Evolutionary conservation across 2,113 vertebrate species (phyloP).

Genomic region (Hippocampus mohnikei): DNA sequence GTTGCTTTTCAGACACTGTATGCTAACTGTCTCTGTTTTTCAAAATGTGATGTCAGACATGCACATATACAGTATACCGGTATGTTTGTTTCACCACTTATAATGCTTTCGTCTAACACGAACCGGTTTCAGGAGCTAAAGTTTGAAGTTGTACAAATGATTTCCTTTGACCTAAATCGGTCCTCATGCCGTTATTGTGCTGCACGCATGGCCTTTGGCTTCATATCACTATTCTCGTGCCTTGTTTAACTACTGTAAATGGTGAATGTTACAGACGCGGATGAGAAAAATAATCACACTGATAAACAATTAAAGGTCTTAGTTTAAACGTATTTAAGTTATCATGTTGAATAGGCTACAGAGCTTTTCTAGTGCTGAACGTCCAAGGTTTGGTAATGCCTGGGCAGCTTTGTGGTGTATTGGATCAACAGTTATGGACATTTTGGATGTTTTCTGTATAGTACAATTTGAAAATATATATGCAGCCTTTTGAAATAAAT

Average conservation of each 20-base stretch:
- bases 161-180: conserved; percentile 19
- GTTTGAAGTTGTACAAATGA: conserved; percentile 26
- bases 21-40: conserved; percentile 25
- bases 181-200: conserved; percentile 24
- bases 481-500: conserved; percentile 89
- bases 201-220: conserved; percentile 80
- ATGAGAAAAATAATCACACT: conserved; percentile 67
- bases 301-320: conserved; percentile 62
- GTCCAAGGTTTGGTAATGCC: conserved; percentile 88
- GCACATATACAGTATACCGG: background rate
- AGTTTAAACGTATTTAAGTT: conserved; percentile 72
- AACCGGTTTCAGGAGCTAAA: conserved; percentile 35
- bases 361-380: conserved; percentile 87
- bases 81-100: conserved; percentile 16
- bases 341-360: conserved; percentile 74
- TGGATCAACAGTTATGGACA: conserved; percentile 80
- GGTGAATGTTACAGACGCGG: conserved; percentile 87
- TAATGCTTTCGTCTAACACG: conserved; percentile 49
- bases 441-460: conserved; percentile 93
- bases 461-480: conserved; percentile 84
- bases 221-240: conserved; percentile 93
- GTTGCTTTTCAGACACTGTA: conserved; percentile 17
- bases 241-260: conserved; percentile 97
- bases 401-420: conserved; percentile 88
- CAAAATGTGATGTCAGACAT: conserved; percentile 19